A percentile compares a stretch with the other conserved stretches of the same genome.
Conservation (phyloP, 92 coral and sea anemone species). For the Epizoanthus rinbou region DNA sequence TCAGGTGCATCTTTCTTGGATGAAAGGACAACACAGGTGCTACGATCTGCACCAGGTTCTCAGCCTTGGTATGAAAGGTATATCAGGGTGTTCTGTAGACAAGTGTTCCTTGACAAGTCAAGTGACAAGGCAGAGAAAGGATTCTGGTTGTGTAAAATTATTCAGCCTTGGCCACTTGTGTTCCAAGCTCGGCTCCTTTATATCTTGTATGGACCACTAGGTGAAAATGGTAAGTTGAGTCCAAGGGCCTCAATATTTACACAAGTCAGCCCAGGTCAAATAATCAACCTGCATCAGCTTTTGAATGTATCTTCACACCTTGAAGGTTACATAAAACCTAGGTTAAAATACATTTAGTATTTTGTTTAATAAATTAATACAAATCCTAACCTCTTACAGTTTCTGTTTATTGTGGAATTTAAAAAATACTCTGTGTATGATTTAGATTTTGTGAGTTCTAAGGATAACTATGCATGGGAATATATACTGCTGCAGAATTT, state of each 20-base stretch:
- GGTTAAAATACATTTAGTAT: too few species aligned
- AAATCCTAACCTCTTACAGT: too few species aligned
- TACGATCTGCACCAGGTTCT: conserved; percentile 84
- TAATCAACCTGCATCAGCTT: too few species aligned
- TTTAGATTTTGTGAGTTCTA: too few species aligned
- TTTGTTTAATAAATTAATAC: too few species aligned
- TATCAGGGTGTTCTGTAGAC: conserved; percentile 94
- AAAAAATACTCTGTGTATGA: too few species aligned
- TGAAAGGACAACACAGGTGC: conserved; percentile 78
- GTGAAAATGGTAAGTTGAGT: conserved; percentile 52
- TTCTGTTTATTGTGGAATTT: too few species aligned
- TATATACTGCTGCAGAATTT: background rate
- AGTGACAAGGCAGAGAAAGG: conserved; percentile 84
- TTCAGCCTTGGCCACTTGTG: conserved; percentile 94
- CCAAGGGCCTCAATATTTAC: too few species aligned
- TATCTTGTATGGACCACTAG: conserved; percentile 85
- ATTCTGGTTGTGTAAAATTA: conserved; percentile 91
- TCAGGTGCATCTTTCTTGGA: conserved; percentile 94
- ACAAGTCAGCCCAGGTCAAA: too few species aligned
- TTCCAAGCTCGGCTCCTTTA: conserved; percentile 93
- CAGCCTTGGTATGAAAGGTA: conserved; percentile 96
- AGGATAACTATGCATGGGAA: too few species aligned
- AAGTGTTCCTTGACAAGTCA: conserved; percentile 91
- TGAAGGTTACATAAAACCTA: too few species aligned
- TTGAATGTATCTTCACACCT: too few species aligned